Evolutionary conservation across 2,888 invertebrate species (phyloP).

Genomic region (Leptopterna dolabrata): DNA sequence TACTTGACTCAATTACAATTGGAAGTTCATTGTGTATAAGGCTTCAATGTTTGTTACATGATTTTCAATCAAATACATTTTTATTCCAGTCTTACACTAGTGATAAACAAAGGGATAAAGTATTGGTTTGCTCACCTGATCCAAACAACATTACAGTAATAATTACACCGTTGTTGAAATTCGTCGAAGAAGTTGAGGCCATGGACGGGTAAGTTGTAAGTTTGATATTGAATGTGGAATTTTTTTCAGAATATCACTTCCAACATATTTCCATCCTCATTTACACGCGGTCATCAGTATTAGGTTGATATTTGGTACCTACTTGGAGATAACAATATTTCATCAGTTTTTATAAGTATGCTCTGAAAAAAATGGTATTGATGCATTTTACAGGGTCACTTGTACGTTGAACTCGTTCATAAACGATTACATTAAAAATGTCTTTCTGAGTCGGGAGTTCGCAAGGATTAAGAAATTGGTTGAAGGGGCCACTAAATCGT

Average conservation of each 20-base stretch:
- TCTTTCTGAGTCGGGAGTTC: conserved; percentile 84
- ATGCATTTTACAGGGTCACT: conserved; percentile 69
- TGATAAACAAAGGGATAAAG: conserved; percentile 68
- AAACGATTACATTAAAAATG: conserved; percentile 86
- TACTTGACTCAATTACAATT: too few species aligned
- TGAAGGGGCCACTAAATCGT: conserved; percentile 78
- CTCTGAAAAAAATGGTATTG: too few species aligned
- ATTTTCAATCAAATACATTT: neutral
- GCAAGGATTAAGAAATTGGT: conserved; percentile 74
- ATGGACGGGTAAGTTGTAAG: conserved; percentile 62
- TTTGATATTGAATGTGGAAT: neutral
- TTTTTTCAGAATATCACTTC: too few species aligned
- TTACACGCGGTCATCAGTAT: too few species aligned
- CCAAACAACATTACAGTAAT: conserved; percentile 81
- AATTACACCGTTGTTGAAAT: conserved; percentile 84
- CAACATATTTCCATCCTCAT: too few species aligned
- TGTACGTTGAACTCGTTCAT: conserved; percentile 87
- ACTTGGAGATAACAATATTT: too few species aligned
- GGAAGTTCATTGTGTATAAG: too few species aligned
- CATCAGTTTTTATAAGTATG: too few species aligned
- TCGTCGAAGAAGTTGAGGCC: conserved; percentile 86
- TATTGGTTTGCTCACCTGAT: conserved; percentile 81
- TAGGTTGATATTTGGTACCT: too few species aligned
- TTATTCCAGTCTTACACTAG: conserved; percentile 37
- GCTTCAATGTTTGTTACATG: too few species aligned